These are phyloP conservation scores for Oasisia sp. DNA, from an alignment of 2,888 invertebrate species.

Conservation along the genomic window DNA sequence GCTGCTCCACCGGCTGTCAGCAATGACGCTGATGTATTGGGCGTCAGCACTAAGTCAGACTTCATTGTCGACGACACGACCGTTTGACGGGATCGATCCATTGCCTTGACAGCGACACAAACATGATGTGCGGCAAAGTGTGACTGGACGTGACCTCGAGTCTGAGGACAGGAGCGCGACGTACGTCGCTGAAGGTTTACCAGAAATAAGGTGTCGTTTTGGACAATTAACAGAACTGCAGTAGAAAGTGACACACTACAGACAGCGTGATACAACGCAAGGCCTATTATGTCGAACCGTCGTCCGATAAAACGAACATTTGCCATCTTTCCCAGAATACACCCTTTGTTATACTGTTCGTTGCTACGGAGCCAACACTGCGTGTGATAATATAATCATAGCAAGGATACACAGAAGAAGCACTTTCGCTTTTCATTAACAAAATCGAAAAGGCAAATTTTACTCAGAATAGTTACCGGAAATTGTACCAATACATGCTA, in stretches of 20 bases:
- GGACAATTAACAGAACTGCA: not conserved
- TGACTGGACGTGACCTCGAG: not conserved
- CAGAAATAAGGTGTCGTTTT: not conserved
- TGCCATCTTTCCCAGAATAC: not conserved
- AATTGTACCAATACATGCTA: not conserved
- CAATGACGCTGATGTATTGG: not conserved
- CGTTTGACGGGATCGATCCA: slow-evolving; percentile 1
- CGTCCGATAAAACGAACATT: not conserved
- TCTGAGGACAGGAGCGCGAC: not conserved
- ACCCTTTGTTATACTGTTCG: not conserved
- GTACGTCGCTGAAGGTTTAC: not conserved
- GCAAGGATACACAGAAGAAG: not conserved
- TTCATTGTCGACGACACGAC: not conserved
- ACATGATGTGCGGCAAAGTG: not conserved
- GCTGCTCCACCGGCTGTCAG: not conserved
- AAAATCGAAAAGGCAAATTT: not conserved
- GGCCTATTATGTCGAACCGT: not conserved
- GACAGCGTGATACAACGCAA: not conserved
- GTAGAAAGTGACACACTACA: not conserved
- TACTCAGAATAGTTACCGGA: not conserved
- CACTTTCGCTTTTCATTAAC: not conserved
- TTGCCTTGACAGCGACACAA: not conserved
- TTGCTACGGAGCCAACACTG: not conserved
- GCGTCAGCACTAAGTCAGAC: not conserved
- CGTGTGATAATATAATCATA: not conserved